Evolutionary conservation across 2,888 invertebrate genomes (phyloP).

Genomic region (Parasteatoda lunata): DNA sequence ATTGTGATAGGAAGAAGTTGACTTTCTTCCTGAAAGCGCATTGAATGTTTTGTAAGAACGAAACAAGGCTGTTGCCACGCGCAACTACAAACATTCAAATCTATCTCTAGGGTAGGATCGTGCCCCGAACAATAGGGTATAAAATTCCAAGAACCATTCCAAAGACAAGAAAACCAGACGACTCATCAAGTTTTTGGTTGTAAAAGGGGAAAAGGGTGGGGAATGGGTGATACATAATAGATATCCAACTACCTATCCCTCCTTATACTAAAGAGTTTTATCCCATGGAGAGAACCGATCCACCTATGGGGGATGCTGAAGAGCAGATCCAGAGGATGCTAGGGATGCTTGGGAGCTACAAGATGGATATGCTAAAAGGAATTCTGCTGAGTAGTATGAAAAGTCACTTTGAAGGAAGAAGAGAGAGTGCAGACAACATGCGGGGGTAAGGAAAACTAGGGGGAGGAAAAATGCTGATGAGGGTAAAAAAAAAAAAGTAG

Average conservation of each 20-base stretch:
- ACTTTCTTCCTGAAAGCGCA: too few relatives aligned
- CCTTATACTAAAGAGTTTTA: conserved; percentile 51
- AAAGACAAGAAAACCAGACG: conserved; percentile 35
- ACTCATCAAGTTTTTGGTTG: conserved; percentile 56
- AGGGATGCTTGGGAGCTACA: conserved; percentile 24
- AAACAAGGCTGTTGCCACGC: too few relatives aligned
- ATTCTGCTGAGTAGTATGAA: conserved; percentile 66
- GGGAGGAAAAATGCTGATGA: conserved; percentile 50
- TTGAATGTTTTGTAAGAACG: too few relatives aligned
- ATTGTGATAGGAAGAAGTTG: too few relatives aligned
- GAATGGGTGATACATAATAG: conserved; percentile 52
- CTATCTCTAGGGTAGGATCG: conserved; percentile 27
- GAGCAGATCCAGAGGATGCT: not conserved
- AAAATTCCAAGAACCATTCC: conserved; percentile 28
- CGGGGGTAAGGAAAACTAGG: not conserved
- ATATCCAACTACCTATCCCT: conserved; percentile 48
- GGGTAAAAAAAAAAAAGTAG: conserved; percentile 38
- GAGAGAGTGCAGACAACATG: not conserved
- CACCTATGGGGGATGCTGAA: conserved; percentile 3
- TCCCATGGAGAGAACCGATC: conserved; percentile 25
- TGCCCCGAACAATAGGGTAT: conserved; percentile 49
- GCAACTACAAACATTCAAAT: not conserved
- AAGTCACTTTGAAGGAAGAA: conserved; percentile 50
- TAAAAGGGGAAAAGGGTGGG: not conserved
- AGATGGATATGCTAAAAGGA: conserved; percentile 68